Evolutionary conservation across 2,113 vertebrate genomes (phyloP).

Genomic region (Etheostoma cragini): DNA sequence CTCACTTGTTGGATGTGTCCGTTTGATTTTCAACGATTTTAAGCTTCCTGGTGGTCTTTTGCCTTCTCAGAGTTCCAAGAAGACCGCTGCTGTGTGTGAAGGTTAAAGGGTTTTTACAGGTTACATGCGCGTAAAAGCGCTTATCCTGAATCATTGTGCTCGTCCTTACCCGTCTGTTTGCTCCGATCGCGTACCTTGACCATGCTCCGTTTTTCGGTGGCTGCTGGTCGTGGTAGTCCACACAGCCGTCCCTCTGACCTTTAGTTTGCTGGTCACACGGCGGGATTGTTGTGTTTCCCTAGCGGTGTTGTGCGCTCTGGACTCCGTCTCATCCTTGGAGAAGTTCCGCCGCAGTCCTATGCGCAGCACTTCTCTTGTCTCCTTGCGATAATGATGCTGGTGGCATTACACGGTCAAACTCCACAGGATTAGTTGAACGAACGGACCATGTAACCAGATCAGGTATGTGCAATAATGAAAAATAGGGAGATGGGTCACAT

Average conservation of each 20-base stretch:
- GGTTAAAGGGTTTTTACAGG: slow-evolving; percentile 1
- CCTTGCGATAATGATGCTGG: slow-evolving; percentile 56
- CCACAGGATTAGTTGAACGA: slow-evolving; percentile 52
- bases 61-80: background rate
- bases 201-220: slow-evolving; percentile 4
- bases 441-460: slow-evolving; percentile 69
- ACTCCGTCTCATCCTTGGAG: slow-evolving; percentile 63
- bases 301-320: slow-evolving; percentile 45
- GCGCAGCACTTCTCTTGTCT: slow-evolving; percentile 29
- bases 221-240: slow-evolving; percentile 1
- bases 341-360: slow-evolving; percentile 65
- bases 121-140: slow-evolving; percentile 64
- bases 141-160: background rate
- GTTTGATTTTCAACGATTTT: slow-evolving; percentile 1
- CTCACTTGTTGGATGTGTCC: slow-evolving; percentile 73
- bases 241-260: slow-evolving; percentile 41
- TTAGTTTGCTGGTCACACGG: slow-evolving; percentile 14
- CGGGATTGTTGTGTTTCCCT: background rate
- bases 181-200: background rate
- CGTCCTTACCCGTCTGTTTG: slow-evolving; percentile 8
- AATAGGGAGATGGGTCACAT: background rate
- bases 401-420: slow-evolving; percentile 43
- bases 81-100: background rate
- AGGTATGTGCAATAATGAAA: slow-evolving; percentile 61
- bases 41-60: background rate